Percentiles rank a stretch among this genome's conserved stretches.
phyloP scores from a whole-genome alignment of 2,113 vertebrate species.

The Columbina picui region DNA sequence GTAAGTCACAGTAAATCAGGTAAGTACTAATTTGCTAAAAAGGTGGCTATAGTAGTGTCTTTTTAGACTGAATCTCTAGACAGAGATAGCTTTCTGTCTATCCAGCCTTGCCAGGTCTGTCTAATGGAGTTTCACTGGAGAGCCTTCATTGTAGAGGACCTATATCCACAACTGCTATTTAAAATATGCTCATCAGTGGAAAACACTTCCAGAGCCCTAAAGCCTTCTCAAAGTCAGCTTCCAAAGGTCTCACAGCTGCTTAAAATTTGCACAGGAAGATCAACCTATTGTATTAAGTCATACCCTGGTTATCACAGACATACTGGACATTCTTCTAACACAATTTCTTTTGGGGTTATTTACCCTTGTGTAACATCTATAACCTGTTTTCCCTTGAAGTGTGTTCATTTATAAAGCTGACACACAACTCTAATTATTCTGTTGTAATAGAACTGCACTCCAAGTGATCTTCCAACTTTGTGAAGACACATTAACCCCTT shows the following conservation, averaged over 20 bases:
- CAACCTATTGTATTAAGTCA: neutral
- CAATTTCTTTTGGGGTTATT: neutral
- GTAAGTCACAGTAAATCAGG: neutral
- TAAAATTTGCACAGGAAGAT: neutral
- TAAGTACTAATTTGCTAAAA: neutral
- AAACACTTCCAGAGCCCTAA: neutral
- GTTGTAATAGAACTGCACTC: neutral
- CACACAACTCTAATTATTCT: neutral
- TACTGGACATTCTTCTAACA: neutral
- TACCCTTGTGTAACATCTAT: neutral
- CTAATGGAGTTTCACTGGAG: neutral
- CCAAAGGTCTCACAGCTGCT: neutral
- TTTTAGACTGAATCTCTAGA: neutral
- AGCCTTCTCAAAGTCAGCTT: neutral
- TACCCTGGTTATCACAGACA: neutral
- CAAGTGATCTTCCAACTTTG: neutral
- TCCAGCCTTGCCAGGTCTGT: neutral
- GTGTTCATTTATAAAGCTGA: constrained; percentile 23
- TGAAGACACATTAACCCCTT: neutral
- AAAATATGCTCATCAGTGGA: neutral
- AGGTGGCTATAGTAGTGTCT: neutral
- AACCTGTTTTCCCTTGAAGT: fast-evolving
- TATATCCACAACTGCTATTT: neutral
- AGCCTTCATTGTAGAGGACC: neutral
- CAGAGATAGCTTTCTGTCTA: neutral